A percentile compares a stretch with the other conserved stretches of the same genome.
phyloP scores from a whole-genome alignment of 2,797 vertebrate species.

The Eutrigla gurnardus region DNA sequence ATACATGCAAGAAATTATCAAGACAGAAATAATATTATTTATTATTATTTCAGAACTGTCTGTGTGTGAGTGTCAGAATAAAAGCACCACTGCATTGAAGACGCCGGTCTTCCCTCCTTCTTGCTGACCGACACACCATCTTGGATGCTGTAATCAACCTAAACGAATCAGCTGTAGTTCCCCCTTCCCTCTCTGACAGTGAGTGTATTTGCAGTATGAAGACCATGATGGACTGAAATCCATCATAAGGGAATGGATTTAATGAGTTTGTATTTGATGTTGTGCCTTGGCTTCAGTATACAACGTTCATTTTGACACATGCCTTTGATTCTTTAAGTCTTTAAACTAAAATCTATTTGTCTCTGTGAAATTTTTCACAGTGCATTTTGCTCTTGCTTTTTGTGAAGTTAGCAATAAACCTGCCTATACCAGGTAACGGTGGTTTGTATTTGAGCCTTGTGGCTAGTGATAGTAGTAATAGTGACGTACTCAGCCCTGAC shows the following conservation, averaged over 20 bases:
- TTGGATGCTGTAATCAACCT: too few relatives aligned
- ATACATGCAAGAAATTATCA: too few relatives aligned
- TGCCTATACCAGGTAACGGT: background rate
- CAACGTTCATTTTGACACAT: background rate
- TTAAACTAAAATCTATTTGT: background rate
- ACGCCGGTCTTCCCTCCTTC: too few relatives aligned
- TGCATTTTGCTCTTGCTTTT: background rate
- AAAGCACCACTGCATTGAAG: too few relatives aligned
- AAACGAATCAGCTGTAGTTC: too few relatives aligned
- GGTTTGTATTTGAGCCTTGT: background rate
- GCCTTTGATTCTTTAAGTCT: background rate
- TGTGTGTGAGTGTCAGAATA: too few relatives aligned
- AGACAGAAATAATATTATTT: too few relatives aligned
- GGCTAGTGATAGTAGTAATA: too few relatives aligned
- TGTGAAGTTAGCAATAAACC: background rate
- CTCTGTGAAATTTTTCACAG: background rate
- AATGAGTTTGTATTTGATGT: constrained; percentile 1
- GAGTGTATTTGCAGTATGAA: constrained; percentile 10
- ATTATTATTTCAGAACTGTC: too few relatives aligned
- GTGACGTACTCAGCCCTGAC: background rate
- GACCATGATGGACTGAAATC: background rate
- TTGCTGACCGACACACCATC: too few relatives aligned
- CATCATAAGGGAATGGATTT: background rate
- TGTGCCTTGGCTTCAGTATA: background rate
- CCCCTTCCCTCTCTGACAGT: too few relatives aligned